A percentile compares a stretch with the other conserved stretches of the same genome.
Evolutionary conservation across 2,797 vertebrate genomes (phyloP).

Genomic region (Sebastolobus alascanus): DNA sequence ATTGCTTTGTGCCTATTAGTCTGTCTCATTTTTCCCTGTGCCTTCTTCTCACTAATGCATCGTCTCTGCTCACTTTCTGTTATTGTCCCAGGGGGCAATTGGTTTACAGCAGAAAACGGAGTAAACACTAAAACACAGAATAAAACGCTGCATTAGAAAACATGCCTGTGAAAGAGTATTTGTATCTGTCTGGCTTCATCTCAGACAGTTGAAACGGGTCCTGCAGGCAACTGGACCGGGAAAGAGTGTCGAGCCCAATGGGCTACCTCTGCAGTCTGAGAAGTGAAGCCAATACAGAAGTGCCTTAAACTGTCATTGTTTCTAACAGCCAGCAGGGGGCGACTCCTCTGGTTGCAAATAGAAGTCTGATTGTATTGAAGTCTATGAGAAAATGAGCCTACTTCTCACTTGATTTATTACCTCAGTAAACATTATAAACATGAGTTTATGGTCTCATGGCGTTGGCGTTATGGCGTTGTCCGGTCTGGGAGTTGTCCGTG

Average conservation of each 20-base stretch:
- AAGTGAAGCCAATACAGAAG: too few relatives aligned
- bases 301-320: too few relatives aligned
- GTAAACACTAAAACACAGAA: constrained; percentile 27
- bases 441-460: too few relatives aligned
- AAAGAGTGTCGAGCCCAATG: background rate
- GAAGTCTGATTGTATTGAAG: too few relatives aligned
- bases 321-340: too few relatives aligned
- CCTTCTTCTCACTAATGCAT: constrained; percentile 30
- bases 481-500: too few relatives aligned
- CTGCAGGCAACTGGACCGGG: background rate
- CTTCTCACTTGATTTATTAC: too few relatives aligned
- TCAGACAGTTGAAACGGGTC: constrained; percentile 8
- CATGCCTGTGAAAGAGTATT: constrained; percentile 8
- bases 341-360: too few relatives aligned
- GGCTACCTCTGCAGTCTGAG: too few relatives aligned
- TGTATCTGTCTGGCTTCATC: constrained; percentile 16
- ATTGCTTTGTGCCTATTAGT: constrained; percentile 53
- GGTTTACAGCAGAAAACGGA: constrained; percentile 35
- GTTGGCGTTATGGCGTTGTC: too few relatives aligned
- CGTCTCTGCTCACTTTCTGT: constrained; percentile 29
- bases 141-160: constrained; percentile 20
- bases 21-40: constrained; percentile 23
- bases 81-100: constrained; percentile 35
- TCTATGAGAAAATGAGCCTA: too few relatives aligned
- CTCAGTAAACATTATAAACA: background rate